Conservation (phyloP, 2,113 vertebrate genomes). For the Pituophis catenifer region DNA sequence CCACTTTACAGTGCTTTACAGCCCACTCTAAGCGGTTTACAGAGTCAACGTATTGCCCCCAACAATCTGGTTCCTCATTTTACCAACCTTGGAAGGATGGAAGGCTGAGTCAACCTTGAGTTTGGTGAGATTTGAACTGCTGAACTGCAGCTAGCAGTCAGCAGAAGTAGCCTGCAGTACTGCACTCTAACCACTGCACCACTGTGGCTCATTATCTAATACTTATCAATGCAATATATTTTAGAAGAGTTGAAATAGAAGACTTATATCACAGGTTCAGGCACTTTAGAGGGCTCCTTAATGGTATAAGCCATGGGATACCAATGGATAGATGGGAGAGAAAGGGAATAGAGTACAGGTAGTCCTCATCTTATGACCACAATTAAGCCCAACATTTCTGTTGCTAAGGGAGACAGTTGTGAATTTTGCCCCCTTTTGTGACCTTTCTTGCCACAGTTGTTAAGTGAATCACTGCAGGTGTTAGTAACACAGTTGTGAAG, state of each 20-base stretch:
- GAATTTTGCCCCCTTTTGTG: not conserved
- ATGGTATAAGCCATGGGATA: not conserved
- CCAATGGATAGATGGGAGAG: not conserved
- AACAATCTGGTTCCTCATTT: too few relatives aligned
- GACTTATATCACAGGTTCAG: not conserved
- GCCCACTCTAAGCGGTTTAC: too few relatives aligned
- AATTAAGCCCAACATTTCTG: not conserved
- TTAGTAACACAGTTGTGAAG: too few relatives aligned
- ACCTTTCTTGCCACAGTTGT: not conserved
- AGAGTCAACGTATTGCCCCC: too few relatives aligned
- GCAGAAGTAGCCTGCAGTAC: too few relatives aligned
- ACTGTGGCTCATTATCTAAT: not conserved
- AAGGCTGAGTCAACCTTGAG: too few relatives aligned
- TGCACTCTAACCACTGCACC: too few relatives aligned
- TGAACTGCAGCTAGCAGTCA: too few relatives aligned
- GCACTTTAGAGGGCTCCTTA: not conserved
- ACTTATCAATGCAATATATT: not conserved
- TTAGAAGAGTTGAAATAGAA: not conserved
- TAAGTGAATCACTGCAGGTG: too few relatives aligned
- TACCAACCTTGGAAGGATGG: too few relatives aligned
- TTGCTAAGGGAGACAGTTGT: not conserved
- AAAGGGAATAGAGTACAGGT: not conserved
- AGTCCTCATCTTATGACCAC: not conserved
- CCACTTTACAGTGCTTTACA: too few relatives aligned
- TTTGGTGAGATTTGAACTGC: too few relatives aligned